Conservation (phyloP, 2,888 invertebrate species). For the Baronia brevicornis region DNA sequence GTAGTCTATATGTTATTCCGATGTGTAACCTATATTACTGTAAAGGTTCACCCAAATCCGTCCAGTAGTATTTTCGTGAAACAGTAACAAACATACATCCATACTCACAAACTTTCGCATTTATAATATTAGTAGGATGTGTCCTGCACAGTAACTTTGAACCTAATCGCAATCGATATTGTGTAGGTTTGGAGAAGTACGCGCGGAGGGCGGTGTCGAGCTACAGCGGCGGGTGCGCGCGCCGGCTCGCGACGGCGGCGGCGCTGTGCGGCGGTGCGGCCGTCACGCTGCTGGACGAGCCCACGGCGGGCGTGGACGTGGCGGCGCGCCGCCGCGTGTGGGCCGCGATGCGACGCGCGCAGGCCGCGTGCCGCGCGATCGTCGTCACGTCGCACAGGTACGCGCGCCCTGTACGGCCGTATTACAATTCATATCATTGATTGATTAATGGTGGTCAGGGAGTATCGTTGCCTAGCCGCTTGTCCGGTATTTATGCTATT, state of each 20-base stretch:
- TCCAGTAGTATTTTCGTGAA: no score
- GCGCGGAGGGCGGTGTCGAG: conserved; percentile 22
- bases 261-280: conserved; percentile 53
- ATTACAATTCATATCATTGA: no score
- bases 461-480: no score
- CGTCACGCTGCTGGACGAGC: conserved; percentile 81
- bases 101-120: no score
- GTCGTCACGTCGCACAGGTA: conserved; percentile 81
- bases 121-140: no score
- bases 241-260: conserved; percentile 58
- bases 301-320: conserved; percentile 82
- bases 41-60: no score
- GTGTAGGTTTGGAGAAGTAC: conserved; percentile 24
- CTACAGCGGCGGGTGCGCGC: conserved; percentile 84
- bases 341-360: conserved; percentile 73
- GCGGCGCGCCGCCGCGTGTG: conserved; percentile 78
- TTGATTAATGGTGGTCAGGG: no score
- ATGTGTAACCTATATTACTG: no score
- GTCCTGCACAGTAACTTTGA: no score
- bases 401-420: neutral
- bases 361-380: conserved; percentile 70
- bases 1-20: no score
- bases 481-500: no score
- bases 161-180: neutral
- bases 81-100: no score